These are phyloP conservation scores for Eupithecia centaureata DNA, from an alignment of 2,888 invertebrate genomes.

Conservation along the genomic window DNA sequence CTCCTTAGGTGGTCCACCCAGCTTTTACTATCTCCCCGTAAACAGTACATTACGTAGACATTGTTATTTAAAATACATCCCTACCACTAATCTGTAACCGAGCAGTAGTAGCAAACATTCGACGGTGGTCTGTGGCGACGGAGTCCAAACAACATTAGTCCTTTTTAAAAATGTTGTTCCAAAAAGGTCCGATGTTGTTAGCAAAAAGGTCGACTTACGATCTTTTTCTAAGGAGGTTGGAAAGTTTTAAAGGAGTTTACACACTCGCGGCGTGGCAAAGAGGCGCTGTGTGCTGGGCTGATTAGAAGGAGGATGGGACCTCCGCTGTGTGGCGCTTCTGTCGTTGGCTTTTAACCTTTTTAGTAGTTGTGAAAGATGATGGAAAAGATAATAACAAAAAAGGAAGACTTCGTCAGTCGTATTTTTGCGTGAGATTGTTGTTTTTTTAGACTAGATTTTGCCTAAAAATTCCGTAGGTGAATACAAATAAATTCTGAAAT, in stretches of 20 bases:
- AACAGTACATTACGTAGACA: constrained; percentile 56
- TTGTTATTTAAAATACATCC: constrained; percentile 62
- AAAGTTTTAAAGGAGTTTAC: constrained; percentile 68
- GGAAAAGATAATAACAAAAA: constrained; percentile 23
- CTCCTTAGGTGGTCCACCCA: constrained; percentile 37
- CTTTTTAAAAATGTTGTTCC: constrained; percentile 46
- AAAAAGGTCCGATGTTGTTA: constrained; percentile 51
- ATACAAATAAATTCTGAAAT: background rate
- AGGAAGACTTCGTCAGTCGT: constrained; percentile 9
- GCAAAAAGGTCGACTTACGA: background rate
- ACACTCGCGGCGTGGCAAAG: constrained; percentile 70
- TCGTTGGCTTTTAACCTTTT: constrained; percentile 49
- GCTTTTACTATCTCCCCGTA: constrained; percentile 22
- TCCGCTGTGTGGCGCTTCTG: constrained; percentile 76
- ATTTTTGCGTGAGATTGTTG: constrained; percentile 3
- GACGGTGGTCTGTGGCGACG: constrained; percentile 73
- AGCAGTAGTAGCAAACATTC: constrained; percentile 65
- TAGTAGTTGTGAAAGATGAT: constrained; percentile 32
- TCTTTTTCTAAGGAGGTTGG: constrained; percentile 2
- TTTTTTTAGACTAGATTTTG: background rate
- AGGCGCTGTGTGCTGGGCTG: constrained; percentile 68
- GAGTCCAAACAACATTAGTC: constrained; percentile 73
- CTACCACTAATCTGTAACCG: constrained; percentile 63
- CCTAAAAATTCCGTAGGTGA: background rate
- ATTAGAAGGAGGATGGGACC: constrained; percentile 72